Base-by-base conservation (phyloP, 2,113 vertebrate species). In the Tragulus kanchil region DNA sequence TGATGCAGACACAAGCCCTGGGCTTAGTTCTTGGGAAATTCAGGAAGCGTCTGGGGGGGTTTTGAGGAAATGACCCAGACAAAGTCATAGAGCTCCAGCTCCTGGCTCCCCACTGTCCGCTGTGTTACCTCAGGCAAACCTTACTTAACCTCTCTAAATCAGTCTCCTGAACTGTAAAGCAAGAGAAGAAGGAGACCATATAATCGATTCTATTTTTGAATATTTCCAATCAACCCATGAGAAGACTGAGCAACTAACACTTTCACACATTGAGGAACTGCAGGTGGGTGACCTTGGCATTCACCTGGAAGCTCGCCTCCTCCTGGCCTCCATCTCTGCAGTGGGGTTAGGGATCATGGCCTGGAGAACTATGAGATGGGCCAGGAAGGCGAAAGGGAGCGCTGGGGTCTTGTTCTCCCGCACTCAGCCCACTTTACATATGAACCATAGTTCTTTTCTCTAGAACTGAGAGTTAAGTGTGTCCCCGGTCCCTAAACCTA, bases 11-110 rank as follows among this genome's bases (percentile, higher is more conserved):
- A 95, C 71, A 98, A 98, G 97, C 95, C 87, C 97, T 95, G 96
- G 97, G 75, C 9, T 25, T 98, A 95, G 67, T 95, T 93, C 96
- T 98, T 97, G 90, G 96, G 96, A 98, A 94, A 97, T 98, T 98
- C 98, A 96, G n/a, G n/a, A n/a, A n/a, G n/a, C n/a, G n/a, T n/a
- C n/a, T n/a, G n/a, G n/a, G n/a, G n/a, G n/a, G n/a, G n/a, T n/a
- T n/a, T n/a, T n/a, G n/a, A n/a, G n/a, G n/a, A n/a, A n/a, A n/a
- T n/a, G n/a, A n/a, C n/a, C n/a, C n/a, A n/a, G n/a, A n/a, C n/a
- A n/a, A n/a, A n/a, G n/a, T n/a, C n/a, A n/a, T n/a, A n/a, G n/a
- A n/a, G n/a, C n/a, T n/a, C n/a, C n/a, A n/a, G n/a, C n/a, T 15
- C 54, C 2, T 59, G 23, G 31, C 42, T 50, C 8, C 8, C n/a